These are phyloP conservation scores for Zele albiditarsus DNA, from an alignment of 2,888 invertebrate genomes.

Conservation along the genomic window DNA sequence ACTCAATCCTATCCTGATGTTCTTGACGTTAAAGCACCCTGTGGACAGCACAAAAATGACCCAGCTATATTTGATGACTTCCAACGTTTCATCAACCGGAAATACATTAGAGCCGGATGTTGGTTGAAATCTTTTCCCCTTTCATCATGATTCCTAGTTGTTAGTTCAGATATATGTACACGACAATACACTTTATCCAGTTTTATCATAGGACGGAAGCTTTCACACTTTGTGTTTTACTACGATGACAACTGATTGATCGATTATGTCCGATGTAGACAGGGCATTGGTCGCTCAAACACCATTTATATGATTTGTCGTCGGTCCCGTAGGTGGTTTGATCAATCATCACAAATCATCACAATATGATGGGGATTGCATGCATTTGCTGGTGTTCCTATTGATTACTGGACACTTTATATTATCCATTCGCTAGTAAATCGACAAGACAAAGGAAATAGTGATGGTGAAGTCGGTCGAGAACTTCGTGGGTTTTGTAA, in stretches of 20 bases:
- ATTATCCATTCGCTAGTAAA: not conserved
- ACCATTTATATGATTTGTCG: not conserved
- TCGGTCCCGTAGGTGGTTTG: not conserved
- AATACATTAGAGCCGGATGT: slow-evolving; percentile 69
- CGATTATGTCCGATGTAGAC: slow-evolving; percentile 12
- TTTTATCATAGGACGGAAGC: slow-evolving; percentile 31
- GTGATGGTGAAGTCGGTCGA: too few relatives aligned
- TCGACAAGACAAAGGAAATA: too few relatives aligned
- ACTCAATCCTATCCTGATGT: slow-evolving; percentile 22
- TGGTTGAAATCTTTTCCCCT: slow-evolving; percentile 57
- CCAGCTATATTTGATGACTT: slow-evolving; percentile 29
- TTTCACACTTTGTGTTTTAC: slow-evolving; percentile 31
- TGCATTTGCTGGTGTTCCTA: not conserved
- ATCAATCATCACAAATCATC: slow-evolving; percentile 18
- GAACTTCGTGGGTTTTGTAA: too few relatives aligned
- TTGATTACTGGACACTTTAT: not conserved
- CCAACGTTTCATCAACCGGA: slow-evolving; percentile 57
- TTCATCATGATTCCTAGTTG: not conserved
- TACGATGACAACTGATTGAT: slow-evolving; percentile 38
- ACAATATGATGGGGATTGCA: not conserved
- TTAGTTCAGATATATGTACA: not conserved
- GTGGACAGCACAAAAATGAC: not conserved
- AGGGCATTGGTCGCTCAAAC: not conserved
- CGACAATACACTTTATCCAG: slow-evolving; percentile 27
- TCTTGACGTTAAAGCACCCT: not conserved